These are phyloP conservation scores for Antechinus flavipes DNA, from an alignment of 2,113 vertebrate species.

Conservation along the genomic window DNA sequence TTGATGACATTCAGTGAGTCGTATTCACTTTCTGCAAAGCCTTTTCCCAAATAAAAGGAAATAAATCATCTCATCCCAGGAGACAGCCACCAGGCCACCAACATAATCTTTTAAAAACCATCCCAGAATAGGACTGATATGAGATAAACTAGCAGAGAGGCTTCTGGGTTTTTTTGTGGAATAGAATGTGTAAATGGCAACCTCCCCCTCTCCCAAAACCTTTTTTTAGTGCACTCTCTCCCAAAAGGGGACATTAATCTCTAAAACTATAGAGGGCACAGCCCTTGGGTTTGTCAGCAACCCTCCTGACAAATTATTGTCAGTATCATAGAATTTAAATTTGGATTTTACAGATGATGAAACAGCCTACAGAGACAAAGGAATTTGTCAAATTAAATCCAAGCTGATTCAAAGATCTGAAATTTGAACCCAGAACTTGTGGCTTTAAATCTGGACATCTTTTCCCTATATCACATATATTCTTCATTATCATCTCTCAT, in stretches of 20 bases:
- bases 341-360: not conserved
- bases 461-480: not conserved
- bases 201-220: not conserved
- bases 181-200: not conserved
- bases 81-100: constrained; percentile 35
- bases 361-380: not conserved
- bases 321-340: not conserved
- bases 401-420: not conserved
- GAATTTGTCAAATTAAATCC: not conserved
- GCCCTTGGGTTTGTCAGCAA: not conserved
- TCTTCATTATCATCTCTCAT: not conserved
- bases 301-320: not conserved
- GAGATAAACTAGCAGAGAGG: not conserved
- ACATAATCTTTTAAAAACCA: not conserved
- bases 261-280: not conserved
- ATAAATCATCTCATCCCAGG: constrained; percentile 54
- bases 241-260: not conserved
- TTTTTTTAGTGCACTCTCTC: not conserved
- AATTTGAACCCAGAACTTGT: not conserved
- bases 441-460: not conserved
- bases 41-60: constrained; percentile 63
- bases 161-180: not conserved
- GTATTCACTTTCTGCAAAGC: constrained; percentile 35
- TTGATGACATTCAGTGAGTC: constrained; percentile 52
- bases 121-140: not conserved